These are phyloP conservation scores for Athene cunicularia DNA, from an alignment of 2,113 vertebrate genomes.

Conservation along the genomic window DNA sequence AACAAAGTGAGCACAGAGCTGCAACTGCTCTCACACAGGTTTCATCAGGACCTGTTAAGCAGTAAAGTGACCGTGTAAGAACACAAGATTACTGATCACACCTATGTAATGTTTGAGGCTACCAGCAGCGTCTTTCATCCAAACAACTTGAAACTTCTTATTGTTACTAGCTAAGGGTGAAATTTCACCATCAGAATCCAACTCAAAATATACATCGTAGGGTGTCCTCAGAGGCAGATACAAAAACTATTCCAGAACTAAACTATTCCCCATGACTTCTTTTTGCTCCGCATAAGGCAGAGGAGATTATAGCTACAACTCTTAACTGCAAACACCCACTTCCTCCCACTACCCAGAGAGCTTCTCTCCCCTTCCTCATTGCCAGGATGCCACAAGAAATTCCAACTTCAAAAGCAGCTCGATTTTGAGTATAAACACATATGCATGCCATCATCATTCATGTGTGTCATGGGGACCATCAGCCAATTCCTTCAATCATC, in stretches of 20 bases:
- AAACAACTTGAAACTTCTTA: not conserved
- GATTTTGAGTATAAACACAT: not conserved
- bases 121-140: not conserved
- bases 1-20: not conserved
- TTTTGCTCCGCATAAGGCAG: not conserved
- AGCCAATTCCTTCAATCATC: not conserved
- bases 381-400: not conserved
- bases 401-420: not conserved
- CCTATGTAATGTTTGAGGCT: accelerated
- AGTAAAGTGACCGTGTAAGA: not conserved
- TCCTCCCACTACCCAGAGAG: not conserved
- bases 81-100: not conserved
- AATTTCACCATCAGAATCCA: not conserved
- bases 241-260: not conserved
- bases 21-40: not conserved
- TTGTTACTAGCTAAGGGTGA: not conserved
- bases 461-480: not conserved
- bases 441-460: accelerated
- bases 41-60: not conserved
- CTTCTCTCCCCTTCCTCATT: not conserved
- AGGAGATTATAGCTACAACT: not conserved
- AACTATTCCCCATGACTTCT: not conserved
- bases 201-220: accelerated
- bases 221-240: not conserved
- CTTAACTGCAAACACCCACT: not conserved